Conservation (phyloP, 1,140 invertebrate genomes). For the Pseudachorutes palmiensis region DNA sequence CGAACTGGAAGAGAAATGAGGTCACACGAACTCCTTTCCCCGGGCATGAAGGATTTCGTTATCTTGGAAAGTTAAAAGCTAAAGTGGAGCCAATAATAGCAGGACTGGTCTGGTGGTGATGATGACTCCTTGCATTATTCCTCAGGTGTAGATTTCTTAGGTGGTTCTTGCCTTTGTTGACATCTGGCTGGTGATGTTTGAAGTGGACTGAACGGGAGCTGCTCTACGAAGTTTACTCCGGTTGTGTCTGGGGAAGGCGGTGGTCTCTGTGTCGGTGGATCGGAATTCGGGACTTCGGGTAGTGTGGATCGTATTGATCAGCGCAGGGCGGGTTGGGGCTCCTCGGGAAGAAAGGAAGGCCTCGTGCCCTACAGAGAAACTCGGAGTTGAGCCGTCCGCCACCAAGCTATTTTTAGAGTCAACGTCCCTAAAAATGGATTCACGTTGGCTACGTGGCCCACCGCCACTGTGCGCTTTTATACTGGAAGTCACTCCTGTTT, state of each 20-base stretch:
- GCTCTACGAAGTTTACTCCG: neutral
- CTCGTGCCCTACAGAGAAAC: constrained; percentile 1
- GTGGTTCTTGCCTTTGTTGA: neutral
- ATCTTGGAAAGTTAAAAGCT: no score
- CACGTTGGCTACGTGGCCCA: constrained; percentile 25
- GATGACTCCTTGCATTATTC: no score
- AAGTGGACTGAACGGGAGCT: neutral
- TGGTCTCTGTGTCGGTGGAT: constrained; percentile 14
- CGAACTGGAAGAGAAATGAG: neutral
- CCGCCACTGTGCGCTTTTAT: no score
- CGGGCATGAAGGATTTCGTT: no score
- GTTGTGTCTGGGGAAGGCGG: neutral
- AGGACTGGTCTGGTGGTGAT: no score
- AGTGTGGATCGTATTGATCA: constrained; percentile 34
- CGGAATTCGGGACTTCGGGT: neutral
- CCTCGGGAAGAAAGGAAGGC: constrained; percentile 7
- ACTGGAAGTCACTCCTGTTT: no score
- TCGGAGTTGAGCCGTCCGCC: neutral
- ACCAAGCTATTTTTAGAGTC: constrained; percentile 35
- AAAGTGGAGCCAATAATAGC: no score
- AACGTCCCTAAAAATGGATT: constrained; percentile 38
- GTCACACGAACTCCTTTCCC: no score
- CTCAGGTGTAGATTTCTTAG: no score
- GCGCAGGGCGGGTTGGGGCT: constrained; percentile 28
- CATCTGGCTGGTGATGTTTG: neutral